Conservation (phyloP, 2,888 invertebrate genomes). For the Epiblema foenella region DNA sequence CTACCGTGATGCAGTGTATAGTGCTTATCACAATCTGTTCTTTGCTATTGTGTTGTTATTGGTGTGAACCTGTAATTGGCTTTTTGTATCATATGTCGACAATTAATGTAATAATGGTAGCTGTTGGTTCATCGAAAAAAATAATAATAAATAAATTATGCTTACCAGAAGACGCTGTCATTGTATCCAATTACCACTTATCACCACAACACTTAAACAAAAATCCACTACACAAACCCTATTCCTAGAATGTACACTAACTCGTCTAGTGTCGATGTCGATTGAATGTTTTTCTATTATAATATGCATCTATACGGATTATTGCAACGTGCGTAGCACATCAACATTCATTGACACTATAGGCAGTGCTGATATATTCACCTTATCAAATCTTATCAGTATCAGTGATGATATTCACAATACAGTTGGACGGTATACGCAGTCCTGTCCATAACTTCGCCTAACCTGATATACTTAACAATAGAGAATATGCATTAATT, state of each 20-base stretch:
- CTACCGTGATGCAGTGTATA: too few relatives aligned
- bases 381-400: conserved; percentile 27
- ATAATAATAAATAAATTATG: too few relatives aligned
- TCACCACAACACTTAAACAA: neutral
- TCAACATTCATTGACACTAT: neutral
- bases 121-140: too few relatives aligned
- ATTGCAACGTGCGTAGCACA: neutral
- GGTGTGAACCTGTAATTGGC: too few relatives aligned
- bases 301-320: neutral
- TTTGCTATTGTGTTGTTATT: too few relatives aligned
- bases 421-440: neutral
- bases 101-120: too few relatives aligned
- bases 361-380: conserved; percentile 9
- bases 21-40: too few relatives aligned
- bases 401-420: conserved; percentile 3
- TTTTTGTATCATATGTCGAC: too few relatives aligned
- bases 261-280: neutral
- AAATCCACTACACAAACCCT: neutral
- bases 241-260: neutral
- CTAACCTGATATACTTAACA: too few relatives aligned
- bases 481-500: too few relatives aligned
- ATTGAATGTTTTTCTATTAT: neutral
- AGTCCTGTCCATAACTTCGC: too few relatives aligned
- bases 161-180: neutral
- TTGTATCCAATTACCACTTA: neutral